Conservation (phyloP, 2,888 invertebrate genomes). For the Chrysina gloriosa region DNA sequence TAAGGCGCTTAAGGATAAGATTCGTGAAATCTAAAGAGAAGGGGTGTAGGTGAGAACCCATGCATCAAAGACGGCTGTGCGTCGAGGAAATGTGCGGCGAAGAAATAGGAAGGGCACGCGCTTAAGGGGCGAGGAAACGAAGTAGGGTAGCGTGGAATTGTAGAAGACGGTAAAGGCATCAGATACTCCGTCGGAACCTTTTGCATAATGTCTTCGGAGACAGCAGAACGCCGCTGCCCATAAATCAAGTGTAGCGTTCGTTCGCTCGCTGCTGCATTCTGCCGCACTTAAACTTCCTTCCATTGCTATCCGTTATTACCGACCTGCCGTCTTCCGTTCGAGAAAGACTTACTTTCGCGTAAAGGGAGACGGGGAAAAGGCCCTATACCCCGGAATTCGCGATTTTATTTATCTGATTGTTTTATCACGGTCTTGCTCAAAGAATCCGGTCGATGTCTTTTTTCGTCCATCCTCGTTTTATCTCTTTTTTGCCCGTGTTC, state of each 20-base stretch:
- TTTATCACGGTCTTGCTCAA: constrained; percentile 42
- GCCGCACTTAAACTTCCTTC: constrained; percentile 34
- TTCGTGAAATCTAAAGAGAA: constrained; percentile 16
- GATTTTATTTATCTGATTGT: constrained; percentile 46
- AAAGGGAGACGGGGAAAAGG: constrained; percentile 8
- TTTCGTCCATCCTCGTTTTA: constrained; percentile 30
- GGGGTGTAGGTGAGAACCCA: constrained; percentile 34
- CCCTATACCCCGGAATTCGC: constrained; percentile 38
- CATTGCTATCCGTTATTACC: no score
- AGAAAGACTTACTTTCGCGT: constrained; percentile 21
- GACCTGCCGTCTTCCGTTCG: no score
- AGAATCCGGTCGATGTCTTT: constrained; percentile 35
- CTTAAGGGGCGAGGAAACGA: neutral
- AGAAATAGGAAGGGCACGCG: neutral
- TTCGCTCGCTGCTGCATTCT: constrained; percentile 36
- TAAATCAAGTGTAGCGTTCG: constrained; percentile 60
- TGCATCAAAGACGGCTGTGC: constrained; percentile 13
- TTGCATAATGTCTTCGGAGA: constrained; percentile 66
- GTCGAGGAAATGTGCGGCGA: constrained; percentile 18
- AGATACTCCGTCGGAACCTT: constrained; percentile 63
- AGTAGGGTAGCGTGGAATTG: constrained; percentile 1
- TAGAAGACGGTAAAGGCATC: constrained; percentile 52
- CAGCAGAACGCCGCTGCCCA: constrained; percentile 63
- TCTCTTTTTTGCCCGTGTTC: neutral
- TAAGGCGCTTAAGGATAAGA: neutral